Evolutionary conservation across 2,888 invertebrate genomes (phyloP).

Genomic region (Timandra comae): DNA sequence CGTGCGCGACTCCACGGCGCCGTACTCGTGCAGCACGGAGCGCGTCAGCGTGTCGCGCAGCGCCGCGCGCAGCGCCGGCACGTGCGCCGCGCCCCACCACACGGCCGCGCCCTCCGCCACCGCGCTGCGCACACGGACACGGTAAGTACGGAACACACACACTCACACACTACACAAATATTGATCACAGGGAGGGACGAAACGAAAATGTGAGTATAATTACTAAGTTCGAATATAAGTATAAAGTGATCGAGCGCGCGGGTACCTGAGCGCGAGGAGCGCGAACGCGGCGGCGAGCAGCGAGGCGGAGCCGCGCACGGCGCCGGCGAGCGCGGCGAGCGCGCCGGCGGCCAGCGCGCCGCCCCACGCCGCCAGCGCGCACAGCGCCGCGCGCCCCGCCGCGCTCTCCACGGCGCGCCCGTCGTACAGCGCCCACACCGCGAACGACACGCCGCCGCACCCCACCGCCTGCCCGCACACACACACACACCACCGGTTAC

Average conservation of each 20-base stretch:
- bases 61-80: slow-evolving; percentile 45
- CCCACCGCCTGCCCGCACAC: slow-evolving; percentile 42
- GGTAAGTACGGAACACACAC: no score
- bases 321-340: slow-evolving; percentile 43
- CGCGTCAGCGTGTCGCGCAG: slow-evolving; percentile 41
- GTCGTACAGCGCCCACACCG: slow-evolving; percentile 61
- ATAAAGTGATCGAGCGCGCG: no score
- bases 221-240: no score
- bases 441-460: slow-evolving; percentile 45
- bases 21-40: slow-evolving; percentile 52
- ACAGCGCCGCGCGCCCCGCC: slow-evolving; percentile 53
- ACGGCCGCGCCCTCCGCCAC: slow-evolving; percentile 60
- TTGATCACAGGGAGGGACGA: no score
- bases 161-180: no score
- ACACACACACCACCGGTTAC: slow-evolving; percentile 1
- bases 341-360: slow-evolving; percentile 46
- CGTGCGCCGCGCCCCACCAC: slow-evolving; percentile 64
- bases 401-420: slow-evolving; percentile 44
- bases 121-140: slow-evolving; percentile 24
- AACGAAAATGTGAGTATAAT: no score
- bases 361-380: slow-evolving; percentile 53
- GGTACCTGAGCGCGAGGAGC: slow-evolving; percentile 46
- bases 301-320: slow-evolving; percentile 41
- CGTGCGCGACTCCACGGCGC: slow-evolving; percentile 43
- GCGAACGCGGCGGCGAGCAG: slow-evolving; percentile 56